Evolutionary conservation across 2,888 invertebrate genomes (phyloP).

Genomic region (Hypomecis punctinalis): DNA sequence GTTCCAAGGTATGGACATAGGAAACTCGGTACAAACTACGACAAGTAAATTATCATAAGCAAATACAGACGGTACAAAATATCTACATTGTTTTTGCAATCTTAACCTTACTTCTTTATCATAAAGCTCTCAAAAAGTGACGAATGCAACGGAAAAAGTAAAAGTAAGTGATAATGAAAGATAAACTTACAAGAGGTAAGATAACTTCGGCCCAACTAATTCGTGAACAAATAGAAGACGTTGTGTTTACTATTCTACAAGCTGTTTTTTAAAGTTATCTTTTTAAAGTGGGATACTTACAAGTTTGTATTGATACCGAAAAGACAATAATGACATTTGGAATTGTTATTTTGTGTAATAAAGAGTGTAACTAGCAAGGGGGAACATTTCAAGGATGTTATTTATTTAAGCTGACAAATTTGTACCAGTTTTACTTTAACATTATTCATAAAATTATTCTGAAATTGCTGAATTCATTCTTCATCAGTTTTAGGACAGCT

Average conservation of each 20-base stretch:
- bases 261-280: neutral
- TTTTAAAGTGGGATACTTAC: constrained; percentile 4
- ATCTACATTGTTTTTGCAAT: neutral
- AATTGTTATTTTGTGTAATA: neutral
- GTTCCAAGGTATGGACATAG: too few relatives aligned
- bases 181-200: constrained; percentile 45
- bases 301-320: constrained; percentile 2
- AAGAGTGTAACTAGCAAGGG: too few relatives aligned
- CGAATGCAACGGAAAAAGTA: constrained; percentile 26
- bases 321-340: neutral
- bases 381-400: too few relatives aligned
- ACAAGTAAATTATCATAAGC: constrained; percentile 57
- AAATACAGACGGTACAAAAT: constrained; percentile 51
- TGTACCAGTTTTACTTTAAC: too few relatives aligned
- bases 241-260: constrained; percentile 26
- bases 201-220: constrained; percentile 49
- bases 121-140: neutral
- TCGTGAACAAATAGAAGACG: constrained; percentile 54
- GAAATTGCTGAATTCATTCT: too few relatives aligned
- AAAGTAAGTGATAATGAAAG: constrained; percentile 44
- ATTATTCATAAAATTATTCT: too few relatives aligned
- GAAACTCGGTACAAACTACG: constrained; percentile 4
- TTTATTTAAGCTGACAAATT: too few relatives aligned
- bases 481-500: too few relatives aligned
- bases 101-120: constrained; percentile 26